Evolutionary conservation across 2,888 invertebrate species (phyloP), one percentile per base, ranked within the genome.

Genomic region (Mimachlamys varia): DNA sequence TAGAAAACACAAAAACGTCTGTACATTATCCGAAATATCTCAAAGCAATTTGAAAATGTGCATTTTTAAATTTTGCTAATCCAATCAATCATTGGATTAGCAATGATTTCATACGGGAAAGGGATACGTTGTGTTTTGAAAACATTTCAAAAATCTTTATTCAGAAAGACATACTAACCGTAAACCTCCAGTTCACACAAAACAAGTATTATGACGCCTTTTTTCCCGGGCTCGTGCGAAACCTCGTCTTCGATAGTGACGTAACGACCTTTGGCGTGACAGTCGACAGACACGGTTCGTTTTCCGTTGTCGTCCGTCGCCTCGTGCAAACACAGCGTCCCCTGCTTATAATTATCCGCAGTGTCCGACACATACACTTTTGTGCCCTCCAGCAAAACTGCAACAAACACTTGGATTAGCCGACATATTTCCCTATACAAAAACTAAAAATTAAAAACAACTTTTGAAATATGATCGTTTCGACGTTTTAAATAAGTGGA

Each of bases 171-270:
- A 7, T 7, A 44, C 44, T 76, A 7, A 76, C 76, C 76, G 27
- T 76, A 76, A 76, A 76, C 76, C 76, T 76, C 33, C 22, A 76
- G 33, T 76, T 76, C 76, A 76, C 76, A 76, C 33, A 76, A 33
- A 4, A 76, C 22, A 27, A 76, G 27, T 22, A 22, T 13, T 10
- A 76, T 76, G 1, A 76, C 12, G 76, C 76, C 76, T 76, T 76
- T 76, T 33, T 76, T 76, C 15, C 76, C 76, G 33, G 76, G 76
- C 33, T 12, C 27, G 27, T 76, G 76, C 33, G 76, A 76, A 76
- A 27, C 7, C 76, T 76, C 33, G 33, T 76, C 76, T 76, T 33
- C 76, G 33, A 27, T 33, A 33, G 76, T 76, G 76, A 76, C 27
- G 76, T 76, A 76, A 15, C 76, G 76, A 10, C 76, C 76, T 33